Percentiles rank a stretch among this genome's conserved stretches.
phyloP scores from a whole-genome alignment of 2,888 invertebrate genomes.

The Volucella zonaria region DNA sequence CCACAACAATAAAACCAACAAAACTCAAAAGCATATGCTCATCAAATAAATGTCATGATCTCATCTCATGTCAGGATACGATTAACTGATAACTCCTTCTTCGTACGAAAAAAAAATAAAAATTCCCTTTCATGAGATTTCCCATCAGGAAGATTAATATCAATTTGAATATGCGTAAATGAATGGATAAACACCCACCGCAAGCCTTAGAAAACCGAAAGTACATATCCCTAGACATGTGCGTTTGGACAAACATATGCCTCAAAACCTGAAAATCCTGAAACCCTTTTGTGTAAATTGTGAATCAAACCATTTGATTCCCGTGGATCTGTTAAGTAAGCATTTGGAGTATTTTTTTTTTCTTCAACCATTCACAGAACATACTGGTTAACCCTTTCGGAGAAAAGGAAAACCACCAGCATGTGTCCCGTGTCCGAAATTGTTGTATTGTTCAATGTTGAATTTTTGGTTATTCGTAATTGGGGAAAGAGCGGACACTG shows the following conservation, averaged over 20 bases:
- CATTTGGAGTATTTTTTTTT: constrained; percentile 3
- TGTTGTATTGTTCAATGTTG: constrained; percentile 28
- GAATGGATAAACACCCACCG: constrained; percentile 67
- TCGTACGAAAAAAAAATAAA: constrained; percentile 28
- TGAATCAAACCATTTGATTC: constrained; percentile 43
- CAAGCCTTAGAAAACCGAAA: constrained; percentile 45
- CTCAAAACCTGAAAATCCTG: neutral
- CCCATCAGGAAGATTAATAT: constrained; percentile 65
- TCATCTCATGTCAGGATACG: constrained; percentile 63
- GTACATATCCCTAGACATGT: constrained; percentile 61
- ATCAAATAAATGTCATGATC: constrained; percentile 56
- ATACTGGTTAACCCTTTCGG: constrained; percentile 43
- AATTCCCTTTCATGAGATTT: constrained; percentile 56
- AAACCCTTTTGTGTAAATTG: constrained; percentile 49
- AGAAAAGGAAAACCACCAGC: constrained; percentile 57
- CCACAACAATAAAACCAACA: neutral
- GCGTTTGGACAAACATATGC: constrained; percentile 68
- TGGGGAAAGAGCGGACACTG: neutral
- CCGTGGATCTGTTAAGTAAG: constrained; percentile 49
- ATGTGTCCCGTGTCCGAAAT: constrained; percentile 56
- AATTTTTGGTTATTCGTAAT: neutral
- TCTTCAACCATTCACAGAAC: neutral
- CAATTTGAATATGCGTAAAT: constrained; percentile 70
- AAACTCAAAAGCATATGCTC: constrained; percentile 57
- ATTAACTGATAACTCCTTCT: constrained; percentile 57